A percentile compares a stretch with the other conserved stretches of the same genome.
These are phyloP conservation scores for Monomorium pharaonis DNA, from an alignment of 1,140 invertebrate genomes.

Conservation along the genomic window DNA sequence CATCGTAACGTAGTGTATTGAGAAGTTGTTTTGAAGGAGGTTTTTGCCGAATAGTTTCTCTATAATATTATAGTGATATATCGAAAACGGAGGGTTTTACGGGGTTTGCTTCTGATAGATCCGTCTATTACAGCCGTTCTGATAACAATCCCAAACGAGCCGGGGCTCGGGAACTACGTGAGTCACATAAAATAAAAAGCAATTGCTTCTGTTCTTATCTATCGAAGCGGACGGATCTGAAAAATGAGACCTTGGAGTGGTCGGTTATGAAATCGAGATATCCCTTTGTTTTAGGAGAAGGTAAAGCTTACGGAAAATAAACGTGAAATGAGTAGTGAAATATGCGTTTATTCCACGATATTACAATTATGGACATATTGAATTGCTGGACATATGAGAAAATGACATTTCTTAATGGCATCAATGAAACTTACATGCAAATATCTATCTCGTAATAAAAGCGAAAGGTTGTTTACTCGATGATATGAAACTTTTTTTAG, in stretches of 20 bases:
- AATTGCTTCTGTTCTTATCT: constrained; percentile 8
- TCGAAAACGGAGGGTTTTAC: background rate
- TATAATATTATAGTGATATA: background rate
- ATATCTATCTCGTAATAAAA: background rate
- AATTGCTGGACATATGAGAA: background rate
- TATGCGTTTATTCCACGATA: background rate
- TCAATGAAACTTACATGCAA: background rate
- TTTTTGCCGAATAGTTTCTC: background rate
- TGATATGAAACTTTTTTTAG: background rate
- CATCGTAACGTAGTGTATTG: background rate
- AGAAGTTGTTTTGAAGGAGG: background rate
- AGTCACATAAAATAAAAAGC: background rate
- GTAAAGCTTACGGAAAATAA: background rate
- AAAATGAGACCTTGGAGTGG: background rate
- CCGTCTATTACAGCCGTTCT: background rate
- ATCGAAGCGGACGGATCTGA: background rate
- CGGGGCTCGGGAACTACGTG: background rate
- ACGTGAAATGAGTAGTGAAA: background rate
- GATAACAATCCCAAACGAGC: constrained; percentile 5
- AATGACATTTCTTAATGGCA: too few relatives aligned
- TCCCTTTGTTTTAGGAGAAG: background rate
- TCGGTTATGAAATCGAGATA: background rate
- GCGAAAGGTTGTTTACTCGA: background rate
- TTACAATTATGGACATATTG: background rate
- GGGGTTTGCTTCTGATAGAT: background rate